Conservation (phyloP, 2,888 invertebrate species). For the Brachyopa scutellaris region DNA sequence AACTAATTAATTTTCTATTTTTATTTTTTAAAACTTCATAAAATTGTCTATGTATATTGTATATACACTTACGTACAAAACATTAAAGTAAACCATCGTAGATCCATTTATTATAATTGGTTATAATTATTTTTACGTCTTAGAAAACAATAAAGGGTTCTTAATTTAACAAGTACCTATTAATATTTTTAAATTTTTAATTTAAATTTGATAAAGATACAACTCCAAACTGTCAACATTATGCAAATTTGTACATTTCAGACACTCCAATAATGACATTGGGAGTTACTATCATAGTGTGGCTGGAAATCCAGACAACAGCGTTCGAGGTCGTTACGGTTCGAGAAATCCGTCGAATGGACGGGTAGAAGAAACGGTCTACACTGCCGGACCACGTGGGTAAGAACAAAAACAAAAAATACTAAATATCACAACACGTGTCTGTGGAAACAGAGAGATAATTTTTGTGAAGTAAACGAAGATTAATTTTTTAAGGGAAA, state of each 20-base stretch:
- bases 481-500: conserved; percentile 4
- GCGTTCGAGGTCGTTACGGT: conserved; percentile 88
- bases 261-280: conserved; percentile 85
- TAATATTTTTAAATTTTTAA: not conserved
- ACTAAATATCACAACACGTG: not conserved
- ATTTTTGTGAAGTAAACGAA: conserved; percentile 5
- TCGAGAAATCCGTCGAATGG: conserved; percentile 88
- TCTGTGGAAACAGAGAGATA: not conserved
- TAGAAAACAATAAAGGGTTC: too few species aligned
- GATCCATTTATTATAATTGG: too few species aligned
- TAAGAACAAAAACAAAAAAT: conserved; percentile 78
- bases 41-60: too few species aligned
- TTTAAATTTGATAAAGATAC: too few species aligned
- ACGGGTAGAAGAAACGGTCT: conserved; percentile 87
- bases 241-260: conserved; percentile 59
- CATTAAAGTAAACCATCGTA: too few species aligned
- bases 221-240: not conserved
- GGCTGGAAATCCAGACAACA: conserved; percentile 86
- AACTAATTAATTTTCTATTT: too few species aligned
- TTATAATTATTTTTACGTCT: too few species aligned
- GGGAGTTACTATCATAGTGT: conserved; percentile 87
- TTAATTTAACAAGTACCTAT: too few species aligned
- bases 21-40: too few species aligned
- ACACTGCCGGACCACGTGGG: conserved; percentile 90
- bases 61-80: too few species aligned